Evolutionary conservation across 1,140 invertebrate species (phyloP), one percentile per base, ranked within the genome.

Genomic region (Aricia agestis): DNA sequence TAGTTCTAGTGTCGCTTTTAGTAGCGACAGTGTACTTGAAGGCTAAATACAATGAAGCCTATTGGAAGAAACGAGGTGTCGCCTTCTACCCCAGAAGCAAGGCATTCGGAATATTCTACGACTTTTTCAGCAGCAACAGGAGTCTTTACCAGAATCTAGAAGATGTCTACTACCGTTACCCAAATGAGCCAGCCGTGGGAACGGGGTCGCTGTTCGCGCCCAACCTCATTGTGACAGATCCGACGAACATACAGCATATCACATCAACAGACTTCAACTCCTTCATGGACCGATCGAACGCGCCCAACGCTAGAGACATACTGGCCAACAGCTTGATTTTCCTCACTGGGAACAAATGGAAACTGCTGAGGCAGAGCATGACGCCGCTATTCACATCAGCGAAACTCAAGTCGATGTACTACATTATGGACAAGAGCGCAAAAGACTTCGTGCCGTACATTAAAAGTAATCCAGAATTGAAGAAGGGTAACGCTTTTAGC

Each of bases 301-400:
- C 92, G 36, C 36, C 36, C 36, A 36, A 93, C 71, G 82, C 93
- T 72, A 85, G 84, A 1, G 93, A 94, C 74, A 85, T 92, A 3
- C 63, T 95, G 0, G 88, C 90, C 17, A 90, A 91, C 6, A 92
- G 93, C 73, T 77, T 95, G 42, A 92, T 94, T 18, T 85, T 85
- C 15, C 74, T 83, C 75, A 84, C 81, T 32, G 88, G 85, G 25
- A 78, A 78, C 9, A 81, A 81, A 73, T 93, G 92, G 92, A 87
- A 90, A 76, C 77, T 87, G 6, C 77, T 91, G 58, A 70, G 92
- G 69, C 84, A 88, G 45, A 91, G 82, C 59, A 78, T 93, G 74
- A 85, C 84, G 0, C 90, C 92, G 1, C 76, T 86, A 0, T 93
- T 93, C 70, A 91, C 86, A 4, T 70, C 88, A 0, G 73, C 78